These are phyloP conservation scores for Gephyroberyx darwinii DNA, from an alignment of 2,797 vertebrate species.

Conservation along the genomic window DNA sequence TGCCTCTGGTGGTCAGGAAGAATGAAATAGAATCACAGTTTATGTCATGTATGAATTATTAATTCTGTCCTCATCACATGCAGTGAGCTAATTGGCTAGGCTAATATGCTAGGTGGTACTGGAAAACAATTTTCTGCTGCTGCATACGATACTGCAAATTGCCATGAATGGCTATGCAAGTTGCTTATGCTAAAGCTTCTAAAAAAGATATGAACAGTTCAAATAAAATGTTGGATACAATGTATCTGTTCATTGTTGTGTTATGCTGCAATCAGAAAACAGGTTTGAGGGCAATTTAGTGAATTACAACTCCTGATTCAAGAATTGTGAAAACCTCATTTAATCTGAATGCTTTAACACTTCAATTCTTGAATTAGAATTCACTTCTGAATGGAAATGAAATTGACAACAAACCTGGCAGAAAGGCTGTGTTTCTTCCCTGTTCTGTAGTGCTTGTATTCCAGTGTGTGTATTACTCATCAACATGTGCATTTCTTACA, in stretches of 20 bases:
- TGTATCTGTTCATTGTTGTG: conserved; percentile 19
- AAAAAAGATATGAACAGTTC: conserved; percentile 4
- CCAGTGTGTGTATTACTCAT: conserved; percentile 47
- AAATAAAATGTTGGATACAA: not conserved
- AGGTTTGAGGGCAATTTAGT: conserved; percentile 48
- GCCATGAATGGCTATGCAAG: conserved; percentile 28
- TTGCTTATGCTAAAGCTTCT: conserved; percentile 20
- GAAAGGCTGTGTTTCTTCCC: not conserved
- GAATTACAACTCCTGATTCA: conserved; percentile 41
- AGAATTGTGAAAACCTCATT: conserved; percentile 34
- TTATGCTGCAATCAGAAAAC: not conserved
- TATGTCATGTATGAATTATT: conserved; percentile 25
- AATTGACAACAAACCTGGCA: conserved; percentile 35
- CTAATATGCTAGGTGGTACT: conserved; percentile 11
- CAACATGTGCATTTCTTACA: conserved; percentile 26
- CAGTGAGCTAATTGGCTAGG: conserved; percentile 20
- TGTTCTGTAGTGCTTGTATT: conserved; percentile 24
- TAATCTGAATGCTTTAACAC: conserved; percentile 18
- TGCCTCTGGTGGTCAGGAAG: not conserved
- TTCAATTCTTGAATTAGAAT: conserved; percentile 44
- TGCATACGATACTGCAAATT: conserved; percentile 16
- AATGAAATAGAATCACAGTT: conserved; percentile 7
- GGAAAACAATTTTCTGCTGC: not conserved
- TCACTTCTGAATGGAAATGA: conserved; percentile 12
- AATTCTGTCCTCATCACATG: conserved; percentile 21